phyloP scores from a whole-genome alignment of 2,113 vertebrate species.

The Pyxicephalus adspersus region DNA sequence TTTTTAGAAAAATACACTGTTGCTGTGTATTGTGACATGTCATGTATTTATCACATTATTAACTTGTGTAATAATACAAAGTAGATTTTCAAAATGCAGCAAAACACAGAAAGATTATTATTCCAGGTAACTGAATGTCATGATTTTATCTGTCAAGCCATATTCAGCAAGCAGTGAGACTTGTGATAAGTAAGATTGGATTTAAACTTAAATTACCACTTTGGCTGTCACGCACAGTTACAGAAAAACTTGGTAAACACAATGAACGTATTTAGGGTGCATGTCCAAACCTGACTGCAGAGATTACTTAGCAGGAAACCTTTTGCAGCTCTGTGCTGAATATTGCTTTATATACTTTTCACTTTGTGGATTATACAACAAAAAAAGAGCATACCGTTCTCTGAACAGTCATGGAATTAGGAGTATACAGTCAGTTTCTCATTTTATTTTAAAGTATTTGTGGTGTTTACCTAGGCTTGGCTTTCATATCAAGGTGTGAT shows the following conservation, averaged over 20 bases:
- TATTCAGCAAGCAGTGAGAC: neutral
- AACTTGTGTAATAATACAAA: no score
- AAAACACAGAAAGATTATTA: neutral
- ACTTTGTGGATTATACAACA: neutral
- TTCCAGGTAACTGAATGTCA: neutral
- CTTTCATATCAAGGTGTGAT: no score
- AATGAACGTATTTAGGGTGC: conserved; percentile 8
- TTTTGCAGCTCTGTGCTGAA: neutral
- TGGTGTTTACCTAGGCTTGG: neutral
- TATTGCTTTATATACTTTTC: neutral
- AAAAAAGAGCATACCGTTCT: neutral
- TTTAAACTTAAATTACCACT: conserved; percentile 17
- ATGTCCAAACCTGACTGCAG: conserved; percentile 26
- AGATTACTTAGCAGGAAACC: neutral
- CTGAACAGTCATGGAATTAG: neutral
- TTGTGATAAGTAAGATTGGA: conserved; percentile 9
- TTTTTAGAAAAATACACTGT: no score
- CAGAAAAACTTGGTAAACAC: conserved; percentile 7
- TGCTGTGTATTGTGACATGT: no score
- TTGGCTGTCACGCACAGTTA: conserved; percentile 20
- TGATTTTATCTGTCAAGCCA: conserved; percentile 10
- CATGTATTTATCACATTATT: no score
- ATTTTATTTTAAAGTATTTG: neutral
- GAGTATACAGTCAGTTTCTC: neutral
- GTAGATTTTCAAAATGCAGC: neutral